Evolutionary conservation across 2,113 vertebrate species (phyloP), one percentile per base, ranked within the genome.

Genomic region (Pterophyllum scalare): DNA sequence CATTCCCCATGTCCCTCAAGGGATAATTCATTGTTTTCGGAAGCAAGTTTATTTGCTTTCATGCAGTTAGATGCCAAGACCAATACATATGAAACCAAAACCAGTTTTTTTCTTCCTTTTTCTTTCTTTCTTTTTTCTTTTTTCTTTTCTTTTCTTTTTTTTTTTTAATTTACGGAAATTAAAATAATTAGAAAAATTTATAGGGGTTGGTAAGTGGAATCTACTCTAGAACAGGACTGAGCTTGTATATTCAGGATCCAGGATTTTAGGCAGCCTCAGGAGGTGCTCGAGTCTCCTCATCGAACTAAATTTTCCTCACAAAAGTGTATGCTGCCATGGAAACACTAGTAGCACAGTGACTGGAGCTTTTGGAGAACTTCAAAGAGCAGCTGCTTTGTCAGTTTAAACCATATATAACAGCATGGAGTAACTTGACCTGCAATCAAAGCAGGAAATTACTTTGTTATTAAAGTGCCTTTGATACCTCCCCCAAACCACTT

Each of bases 301-400:
- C 2, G 0, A 64, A 80, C 83, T 84, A 64, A 35, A 77, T 56
- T 26, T 28, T 65, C 58, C 24, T 83, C 43, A 26, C 76, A 81
- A 52, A 82, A 28, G 59, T 87, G 67, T 74, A 61, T 59, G 90
- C 85, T 84, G 85, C 87, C 87, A 91, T 91, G 77, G 91, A 87
- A 91, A 91, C 79, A 49, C 59, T 43, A 79, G 61, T 75, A 81
- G 85, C 76, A 80, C 83, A 40, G 74, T 38, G 65, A 26, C 60
- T 65, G 79, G 85, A 81, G 85, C 76, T 83, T 88, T 89, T 83
- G 72, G 83, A 89, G 67, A 85, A 88, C 87, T 84, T 94, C 85
- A 92, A 91, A 91, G 91, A 46, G 20, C 12, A 40, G 19, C 15
- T 20, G 59, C 81, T 80, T 85, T 76, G 80, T 90, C 92, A 35